Conservation (phyloP, 2,113 vertebrate genomes). For the Sisor rabdophorus region DNA sequence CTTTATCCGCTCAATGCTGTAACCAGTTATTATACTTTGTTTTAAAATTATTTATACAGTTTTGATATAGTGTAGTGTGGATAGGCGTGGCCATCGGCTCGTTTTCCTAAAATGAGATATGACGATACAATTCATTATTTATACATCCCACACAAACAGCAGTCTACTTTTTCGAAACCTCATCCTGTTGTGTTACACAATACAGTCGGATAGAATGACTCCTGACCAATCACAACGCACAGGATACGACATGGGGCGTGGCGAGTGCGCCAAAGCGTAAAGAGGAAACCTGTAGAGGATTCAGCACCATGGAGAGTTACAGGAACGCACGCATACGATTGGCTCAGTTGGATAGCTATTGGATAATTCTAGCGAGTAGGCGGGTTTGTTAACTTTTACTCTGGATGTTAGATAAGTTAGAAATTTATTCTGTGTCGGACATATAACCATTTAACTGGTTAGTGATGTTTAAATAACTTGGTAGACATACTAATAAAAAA, state of each 20-base stretch:
- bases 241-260: too few species aligned
- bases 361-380: too few species aligned
- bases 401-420: slow-evolving; percentile 4
- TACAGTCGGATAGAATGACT: slow-evolving; percentile 14
- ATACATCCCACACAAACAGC: slow-evolving; percentile 8
- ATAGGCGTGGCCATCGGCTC: neutral
- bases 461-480: neutral
- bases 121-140: slow-evolving; percentile 9
- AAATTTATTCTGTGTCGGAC: neutral
- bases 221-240: slow-evolving; percentile 11
- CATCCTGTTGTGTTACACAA: slow-evolving; percentile 16
- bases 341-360: slow-evolving; percentile 50
- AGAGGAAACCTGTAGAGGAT: neutral
- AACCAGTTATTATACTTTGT: neutral
- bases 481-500: neutral
- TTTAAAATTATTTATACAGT: neutral
- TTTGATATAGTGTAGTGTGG: too few species aligned
- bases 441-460: slow-evolving; percentile 20
- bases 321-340: slow-evolving; percentile 47
- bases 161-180: slow-evolving; percentile 26
- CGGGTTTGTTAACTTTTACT: too few species aligned
- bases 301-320: slow-evolving; percentile 70
- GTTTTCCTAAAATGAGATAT: neutral
- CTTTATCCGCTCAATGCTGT: too few species aligned
- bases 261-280: neutral